Evolutionary conservation across 2,113 vertebrate species (phyloP).

Genomic region (Setophaga kirtlandii): DNA sequence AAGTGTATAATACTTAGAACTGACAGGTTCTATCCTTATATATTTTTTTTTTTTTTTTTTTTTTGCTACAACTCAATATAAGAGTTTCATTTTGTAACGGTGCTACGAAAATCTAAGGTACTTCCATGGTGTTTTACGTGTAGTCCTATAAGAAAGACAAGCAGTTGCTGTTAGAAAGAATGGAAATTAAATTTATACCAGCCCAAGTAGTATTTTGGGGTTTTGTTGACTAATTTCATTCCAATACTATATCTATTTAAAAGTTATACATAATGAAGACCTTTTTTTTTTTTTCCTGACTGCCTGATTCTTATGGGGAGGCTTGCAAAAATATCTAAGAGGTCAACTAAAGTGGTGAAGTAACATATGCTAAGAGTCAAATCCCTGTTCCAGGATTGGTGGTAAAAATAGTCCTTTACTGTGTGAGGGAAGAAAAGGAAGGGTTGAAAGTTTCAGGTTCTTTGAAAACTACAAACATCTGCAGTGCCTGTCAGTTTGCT

Average conservation of each 20-base stretch:
- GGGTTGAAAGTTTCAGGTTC: neutral
- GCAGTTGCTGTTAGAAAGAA: neutral
- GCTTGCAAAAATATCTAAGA: neutral
- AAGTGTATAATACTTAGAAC: neutral
- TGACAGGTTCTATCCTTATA: fast-evolving
- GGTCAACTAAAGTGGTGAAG: neutral
- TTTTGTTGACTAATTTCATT: neutral
- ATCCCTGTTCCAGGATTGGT: neutral
- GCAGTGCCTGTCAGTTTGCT: neutral
- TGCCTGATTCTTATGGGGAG: neutral
- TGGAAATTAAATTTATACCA: neutral
- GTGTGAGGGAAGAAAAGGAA: neutral
- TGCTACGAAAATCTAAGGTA: neutral
- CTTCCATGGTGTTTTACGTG: neutral
- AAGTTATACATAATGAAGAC: neutral
- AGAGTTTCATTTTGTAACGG: neutral
- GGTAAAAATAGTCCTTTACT: neutral
- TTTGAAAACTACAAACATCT: neutral
- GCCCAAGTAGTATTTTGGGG: neutral
- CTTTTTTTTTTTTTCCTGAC: neutral
- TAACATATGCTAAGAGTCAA: neutral
- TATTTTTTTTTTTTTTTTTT: neutral
- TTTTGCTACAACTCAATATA: neutral
- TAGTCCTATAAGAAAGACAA: neutral
- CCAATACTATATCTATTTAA: neutral